These are phyloP conservation scores for Digitonthophagus gazella DNA, from an alignment of 2,888 invertebrate genomes.

Conservation along the genomic window DNA sequence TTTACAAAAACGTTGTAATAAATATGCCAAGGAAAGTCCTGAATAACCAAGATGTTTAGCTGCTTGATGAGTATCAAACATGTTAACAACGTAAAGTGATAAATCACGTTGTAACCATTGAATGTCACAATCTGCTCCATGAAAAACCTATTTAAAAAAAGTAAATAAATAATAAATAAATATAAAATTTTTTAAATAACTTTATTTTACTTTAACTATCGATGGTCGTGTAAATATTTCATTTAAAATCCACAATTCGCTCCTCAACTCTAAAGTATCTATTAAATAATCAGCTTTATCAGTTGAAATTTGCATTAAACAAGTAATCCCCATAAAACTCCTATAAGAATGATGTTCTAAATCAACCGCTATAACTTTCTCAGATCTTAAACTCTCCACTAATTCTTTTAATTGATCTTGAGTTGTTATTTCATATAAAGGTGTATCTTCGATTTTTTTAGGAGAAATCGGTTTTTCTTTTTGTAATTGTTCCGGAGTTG, in stretches of 20 bases:
- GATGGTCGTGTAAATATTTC: constrained; percentile 85
- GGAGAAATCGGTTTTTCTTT: constrained; percentile 49
- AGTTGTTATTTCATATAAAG: constrained; percentile 67
- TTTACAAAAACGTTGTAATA: constrained; percentile 76
- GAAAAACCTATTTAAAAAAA: constrained; percentile 66
- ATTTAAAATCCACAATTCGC: constrained; percentile 79
- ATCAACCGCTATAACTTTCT: constrained; percentile 84
- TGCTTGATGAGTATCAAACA: constrained; percentile 96
- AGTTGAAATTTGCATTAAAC: constrained; percentile 93
- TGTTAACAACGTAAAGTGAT: constrained; percentile 90
- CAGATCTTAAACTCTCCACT: constrained; percentile 62
- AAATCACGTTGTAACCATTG: constrained; percentile 95
- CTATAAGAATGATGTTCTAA: constrained; percentile 92
- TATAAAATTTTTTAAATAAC: no score
- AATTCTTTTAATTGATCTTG: constrained; percentile 63
- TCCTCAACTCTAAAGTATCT: constrained; percentile 82
- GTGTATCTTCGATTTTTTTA: constrained; percentile 61
- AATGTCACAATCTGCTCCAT: constrained; percentile 86
- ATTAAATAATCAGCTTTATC: constrained; percentile 79
- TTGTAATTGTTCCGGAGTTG: constrained; percentile 51
- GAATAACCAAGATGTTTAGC: constrained; percentile 70
- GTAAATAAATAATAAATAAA: background rate
- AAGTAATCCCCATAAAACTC: constrained; percentile 91
- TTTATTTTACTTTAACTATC: constrained; percentile 73
- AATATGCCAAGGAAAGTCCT: constrained; percentile 71